Evolutionary conservation across 1,140 invertebrate genomes (phyloP).

Genomic region (Parapsyche elsis): DNA sequence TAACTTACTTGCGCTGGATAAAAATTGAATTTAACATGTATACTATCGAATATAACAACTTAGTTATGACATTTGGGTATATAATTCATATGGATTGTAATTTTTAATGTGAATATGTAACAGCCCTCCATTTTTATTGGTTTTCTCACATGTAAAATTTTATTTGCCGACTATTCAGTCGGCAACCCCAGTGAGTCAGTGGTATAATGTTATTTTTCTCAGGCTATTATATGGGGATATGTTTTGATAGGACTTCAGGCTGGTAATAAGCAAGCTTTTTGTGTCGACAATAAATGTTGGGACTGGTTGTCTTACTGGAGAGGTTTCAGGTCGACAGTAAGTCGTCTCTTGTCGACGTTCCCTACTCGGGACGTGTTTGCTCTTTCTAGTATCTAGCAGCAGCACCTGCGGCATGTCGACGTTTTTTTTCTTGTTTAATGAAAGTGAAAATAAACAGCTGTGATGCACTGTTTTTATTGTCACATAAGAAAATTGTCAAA

Average conservation of each 20-base stretch:
- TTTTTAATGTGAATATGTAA: too few species aligned
- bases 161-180: too few species aligned
- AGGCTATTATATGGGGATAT: background rate
- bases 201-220: conserved; percentile 21
- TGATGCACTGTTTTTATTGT: conserved; percentile 15
- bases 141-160: too few species aligned
- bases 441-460: conserved; percentile 39
- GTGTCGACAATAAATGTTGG: conserved; percentile 40
- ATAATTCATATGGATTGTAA: too few species aligned
- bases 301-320: conserved; percentile 50
- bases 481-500: too few species aligned
- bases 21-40: too few species aligned
- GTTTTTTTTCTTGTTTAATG: conserved; percentile 44
- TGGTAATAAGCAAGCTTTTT: conserved; percentile 28
- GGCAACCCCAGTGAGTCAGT: too few species aligned
- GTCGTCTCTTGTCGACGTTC: conserved; percentile 44
- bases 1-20: too few species aligned
- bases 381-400: conserved; percentile 56
- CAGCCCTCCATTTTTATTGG: too few species aligned
- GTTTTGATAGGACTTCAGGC: conserved; percentile 26
- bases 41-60: too few species aligned
- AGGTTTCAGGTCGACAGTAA: conserved; percentile 35
- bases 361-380: conserved; percentile 49
- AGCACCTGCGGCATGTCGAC: conserved; percentile 52
- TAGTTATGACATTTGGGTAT: too few species aligned